Evolutionary conservation across 2,113 vertebrate species (phyloP), one percentile per base, ranked within the genome.

Genomic region (Marmota flaviventris): DNA sequence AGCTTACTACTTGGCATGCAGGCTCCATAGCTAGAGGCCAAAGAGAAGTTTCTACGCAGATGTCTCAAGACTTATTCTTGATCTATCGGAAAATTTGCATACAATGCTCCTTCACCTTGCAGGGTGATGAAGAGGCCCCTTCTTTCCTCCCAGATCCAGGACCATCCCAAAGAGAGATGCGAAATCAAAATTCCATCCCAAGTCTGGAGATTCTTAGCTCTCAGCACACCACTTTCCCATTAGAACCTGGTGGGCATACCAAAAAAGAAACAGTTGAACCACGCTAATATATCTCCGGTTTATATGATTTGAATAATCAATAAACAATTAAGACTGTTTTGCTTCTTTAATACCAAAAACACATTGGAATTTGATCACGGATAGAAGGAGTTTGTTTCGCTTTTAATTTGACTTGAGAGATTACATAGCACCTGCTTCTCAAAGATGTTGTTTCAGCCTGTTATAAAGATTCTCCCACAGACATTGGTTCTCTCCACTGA

Each of bases 251-350:
- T 0, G n/a, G 10, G 17, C 14, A 1, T 8, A 14, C 25, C n/a
- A 67, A 89, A 53, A 78, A 81, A 79, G 32, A 94, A 81, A 61
- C 34, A 18, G 14, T 61, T 78, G 45, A 96, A 85, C 45, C 78
- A 81, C 29, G 32, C 48, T 34, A 89, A 92, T 83, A 63, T 34
- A 56, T 85, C 92, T 92, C 65, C 67, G 65, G 94, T 45, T 95
- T 94, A 18, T 89, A 85, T 96, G 94, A 96, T 95, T 93, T 96
- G 89, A 98, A 97, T 93, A 93, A 95, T 97, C 97, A 93, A 97
- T 92, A 92, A 96, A 95, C 85, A 92, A 94, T 97, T 93, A 96
- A 96, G 95, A 27, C 94, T 96, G 94, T 17, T 93, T 97, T 51
- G 92, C 56, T 96, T 16, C 93, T 97, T 96, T 89, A 89, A 75